These are phyloP conservation scores for Drosophila ambigua DNA, from an alignment of 1,140 invertebrate species.

Conservation along the genomic window DNA sequence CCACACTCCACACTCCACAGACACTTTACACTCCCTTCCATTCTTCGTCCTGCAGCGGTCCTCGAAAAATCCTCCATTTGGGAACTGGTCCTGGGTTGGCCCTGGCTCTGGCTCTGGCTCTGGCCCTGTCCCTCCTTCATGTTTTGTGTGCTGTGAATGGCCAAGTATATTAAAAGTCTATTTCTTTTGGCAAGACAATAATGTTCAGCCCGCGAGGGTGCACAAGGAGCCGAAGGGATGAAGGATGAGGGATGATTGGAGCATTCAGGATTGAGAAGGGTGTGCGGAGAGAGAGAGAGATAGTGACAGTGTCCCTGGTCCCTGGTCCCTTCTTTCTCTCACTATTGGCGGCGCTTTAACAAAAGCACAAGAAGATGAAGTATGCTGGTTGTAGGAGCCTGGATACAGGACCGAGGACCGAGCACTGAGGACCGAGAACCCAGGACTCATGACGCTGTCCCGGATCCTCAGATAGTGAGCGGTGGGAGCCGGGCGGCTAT, in stretches of 20 bases:
- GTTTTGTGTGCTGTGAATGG: slow-evolving; percentile 60
- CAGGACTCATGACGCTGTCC: slow-evolving; percentile 7
- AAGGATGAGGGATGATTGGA: not conserved
- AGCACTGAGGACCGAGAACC: slow-evolving; percentile 10
- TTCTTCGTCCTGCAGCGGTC: not conserved
- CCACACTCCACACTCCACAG: slow-evolving; percentile 43
- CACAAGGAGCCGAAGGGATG: slow-evolving; percentile 26
- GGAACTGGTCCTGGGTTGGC: not conserved
- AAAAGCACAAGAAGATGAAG: slow-evolving; percentile 52
- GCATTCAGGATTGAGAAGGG: slow-evolving; percentile 4
- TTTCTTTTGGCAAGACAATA: slow-evolving; percentile 80
- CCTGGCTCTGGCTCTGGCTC: slow-evolving; percentile 9
- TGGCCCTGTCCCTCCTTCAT: slow-evolving; percentile 22
- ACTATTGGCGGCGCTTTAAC: slow-evolving; percentile 39
- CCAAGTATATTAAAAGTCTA: slow-evolving; percentile 79
- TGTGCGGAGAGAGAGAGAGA: not conserved
- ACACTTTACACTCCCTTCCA: slow-evolving; percentile 29
- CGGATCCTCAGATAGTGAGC: not conserved
- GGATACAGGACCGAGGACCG: slow-evolving; percentile 10
- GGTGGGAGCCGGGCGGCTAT: slow-evolving; percentile 50
- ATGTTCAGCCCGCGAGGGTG: slow-evolving; percentile 49
- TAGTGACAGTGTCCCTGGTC: too few species aligned
- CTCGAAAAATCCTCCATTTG: not conserved
- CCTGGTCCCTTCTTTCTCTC: not conserved
- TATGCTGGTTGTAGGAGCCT: slow-evolving; percentile 6